A percentile compares a stretch with the other conserved stretches of the same genome.
These are phyloP conservation scores for Hippocampus zosterae DNA, from an alignment of 2,113 vertebrate species.

Conservation along the genomic window DNA sequence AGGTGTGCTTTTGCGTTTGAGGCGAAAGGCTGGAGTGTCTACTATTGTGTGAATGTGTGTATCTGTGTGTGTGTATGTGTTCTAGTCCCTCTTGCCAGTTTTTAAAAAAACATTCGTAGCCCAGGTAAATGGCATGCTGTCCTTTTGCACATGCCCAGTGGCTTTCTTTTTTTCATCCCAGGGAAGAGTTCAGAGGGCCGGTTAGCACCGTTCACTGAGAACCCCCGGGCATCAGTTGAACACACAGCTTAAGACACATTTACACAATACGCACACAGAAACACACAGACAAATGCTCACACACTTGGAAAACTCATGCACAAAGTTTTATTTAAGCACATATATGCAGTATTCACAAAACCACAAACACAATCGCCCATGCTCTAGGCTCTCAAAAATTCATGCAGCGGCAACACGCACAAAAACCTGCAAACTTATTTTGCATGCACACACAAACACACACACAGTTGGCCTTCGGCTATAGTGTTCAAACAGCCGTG, in stretches of 20 bases:
- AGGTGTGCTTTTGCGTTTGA: constrained; percentile 69
- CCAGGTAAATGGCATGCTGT: constrained; percentile 76
- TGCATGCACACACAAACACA: constrained; percentile 18
- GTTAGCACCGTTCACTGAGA: constrained; percentile 66
- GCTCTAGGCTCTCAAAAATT: constrained; percentile 8
- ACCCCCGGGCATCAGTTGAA: constrained; percentile 44
- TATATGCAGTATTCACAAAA: constrained; percentile 1
- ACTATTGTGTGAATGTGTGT: constrained; percentile 36
- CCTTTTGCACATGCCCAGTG: constrained; percentile 69
- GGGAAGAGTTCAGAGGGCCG: constrained; percentile 68
- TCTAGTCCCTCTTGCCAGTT: constrained; percentile 56
- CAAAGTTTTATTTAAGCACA: constrained; percentile 12
- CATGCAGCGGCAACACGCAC: constrained; percentile 27
- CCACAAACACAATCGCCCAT: not conserved
- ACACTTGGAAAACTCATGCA: constrained; percentile 12
- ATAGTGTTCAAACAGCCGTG: constrained; percentile 75
- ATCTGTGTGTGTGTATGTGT: constrained; percentile 23
- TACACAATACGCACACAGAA: not conserved
- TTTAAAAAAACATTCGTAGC: constrained; percentile 62
- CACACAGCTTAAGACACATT: constrained; percentile 19
- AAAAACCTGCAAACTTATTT: constrained; percentile 25
- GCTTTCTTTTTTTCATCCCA: constrained; percentile 69
- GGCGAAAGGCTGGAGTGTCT: constrained; percentile 59
- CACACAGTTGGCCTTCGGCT: constrained; percentile 64
- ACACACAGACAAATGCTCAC: not conserved